Evolutionary conservation across 2,888 invertebrate genomes (phyloP).

Genomic region (Nomada ferruginata): DNA sequence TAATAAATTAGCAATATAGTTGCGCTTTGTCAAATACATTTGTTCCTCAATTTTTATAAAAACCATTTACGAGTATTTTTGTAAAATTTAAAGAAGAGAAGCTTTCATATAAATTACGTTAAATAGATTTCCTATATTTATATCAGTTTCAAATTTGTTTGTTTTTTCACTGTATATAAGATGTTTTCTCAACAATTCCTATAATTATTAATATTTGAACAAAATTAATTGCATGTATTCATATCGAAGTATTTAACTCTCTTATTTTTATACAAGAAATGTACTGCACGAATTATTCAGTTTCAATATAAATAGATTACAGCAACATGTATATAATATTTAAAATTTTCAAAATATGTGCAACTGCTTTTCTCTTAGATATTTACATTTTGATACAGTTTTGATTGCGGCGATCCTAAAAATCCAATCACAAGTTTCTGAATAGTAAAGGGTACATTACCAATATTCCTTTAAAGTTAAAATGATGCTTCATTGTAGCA

Average conservation of each 20-base stretch:
- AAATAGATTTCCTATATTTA: constrained; percentile 17
- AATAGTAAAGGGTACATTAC: constrained; percentile 38
- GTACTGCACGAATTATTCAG: constrained; percentile 34
- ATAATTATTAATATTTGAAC: constrained; percentile 33
- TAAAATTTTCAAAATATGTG: constrained; percentile 60
- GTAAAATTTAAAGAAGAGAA: constrained; percentile 32
- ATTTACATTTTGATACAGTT: constrained; percentile 69
- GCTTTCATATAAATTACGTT: constrained; percentile 18
- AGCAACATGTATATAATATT: constrained; percentile 53
- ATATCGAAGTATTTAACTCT: constrained; percentile 44
- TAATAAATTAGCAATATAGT: constrained; percentile 46
- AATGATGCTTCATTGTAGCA: constrained; percentile 23
- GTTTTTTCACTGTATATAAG: constrained; percentile 16
- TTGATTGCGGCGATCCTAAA: constrained; percentile 55
- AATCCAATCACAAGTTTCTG: constrained; percentile 37
- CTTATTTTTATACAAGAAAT: constrained; percentile 51
- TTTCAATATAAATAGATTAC: constrained; percentile 54
- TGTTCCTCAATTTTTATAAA: constrained; percentile 14
- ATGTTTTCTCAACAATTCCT: constrained; percentile 26
- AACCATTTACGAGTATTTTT: constrained; percentile 18
- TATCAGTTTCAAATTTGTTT: constrained; percentile 28
- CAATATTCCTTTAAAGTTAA: constrained; percentile 27
- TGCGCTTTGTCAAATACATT: constrained; percentile 11
- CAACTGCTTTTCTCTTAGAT: constrained; percentile 41
- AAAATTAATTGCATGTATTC: constrained; percentile 33